phyloP scores from a whole-genome alignment of 2,797 vertebrate species.

The Scleropages formosus region DNA sequence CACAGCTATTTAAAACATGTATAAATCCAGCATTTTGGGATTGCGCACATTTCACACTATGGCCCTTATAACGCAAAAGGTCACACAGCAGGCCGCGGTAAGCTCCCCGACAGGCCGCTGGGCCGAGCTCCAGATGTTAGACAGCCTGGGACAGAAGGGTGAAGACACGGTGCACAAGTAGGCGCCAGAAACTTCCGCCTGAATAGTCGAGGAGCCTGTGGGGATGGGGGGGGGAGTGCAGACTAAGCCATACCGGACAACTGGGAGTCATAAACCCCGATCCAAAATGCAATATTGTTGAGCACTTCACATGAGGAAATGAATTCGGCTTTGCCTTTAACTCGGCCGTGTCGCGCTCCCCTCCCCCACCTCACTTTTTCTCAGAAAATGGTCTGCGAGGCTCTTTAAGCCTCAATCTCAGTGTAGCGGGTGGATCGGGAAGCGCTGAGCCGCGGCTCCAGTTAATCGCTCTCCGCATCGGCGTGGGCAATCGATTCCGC shows the following conservation, averaged over 20 bases:
- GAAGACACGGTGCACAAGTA: not conserved
- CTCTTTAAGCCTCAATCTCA: constrained; percentile 18
- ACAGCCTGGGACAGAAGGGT: too few species aligned
- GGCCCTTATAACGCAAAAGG: not conserved
- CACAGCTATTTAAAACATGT: constrained; percentile 8
- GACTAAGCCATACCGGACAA: not conserved
- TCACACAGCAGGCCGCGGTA: constrained; percentile 4
- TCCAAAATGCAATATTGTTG: constrained; percentile 10
- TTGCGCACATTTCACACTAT: not conserved
- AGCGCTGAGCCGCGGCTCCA: constrained; percentile 30
- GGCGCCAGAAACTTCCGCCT: not conserved
- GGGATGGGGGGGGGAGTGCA: not conserved
- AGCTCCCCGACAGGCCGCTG: not conserved
- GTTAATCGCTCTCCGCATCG: constrained; percentile 44
- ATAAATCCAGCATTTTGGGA: not conserved
- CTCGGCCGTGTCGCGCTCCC: not conserved
- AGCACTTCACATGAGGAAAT: constrained; percentile 12
- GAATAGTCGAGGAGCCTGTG: not conserved
- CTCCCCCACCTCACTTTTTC: not conserved
- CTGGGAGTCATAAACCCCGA: not conserved
- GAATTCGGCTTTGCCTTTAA: constrained; percentile 6
- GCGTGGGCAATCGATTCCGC: constrained; percentile 35
- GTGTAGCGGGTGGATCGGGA: not conserved
- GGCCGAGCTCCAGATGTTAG: constrained; percentile 10
- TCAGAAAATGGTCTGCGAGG: not conserved